Conservation (phyloP, 2,888 invertebrate genomes). For the Nemapogon koenigi region DNA sequence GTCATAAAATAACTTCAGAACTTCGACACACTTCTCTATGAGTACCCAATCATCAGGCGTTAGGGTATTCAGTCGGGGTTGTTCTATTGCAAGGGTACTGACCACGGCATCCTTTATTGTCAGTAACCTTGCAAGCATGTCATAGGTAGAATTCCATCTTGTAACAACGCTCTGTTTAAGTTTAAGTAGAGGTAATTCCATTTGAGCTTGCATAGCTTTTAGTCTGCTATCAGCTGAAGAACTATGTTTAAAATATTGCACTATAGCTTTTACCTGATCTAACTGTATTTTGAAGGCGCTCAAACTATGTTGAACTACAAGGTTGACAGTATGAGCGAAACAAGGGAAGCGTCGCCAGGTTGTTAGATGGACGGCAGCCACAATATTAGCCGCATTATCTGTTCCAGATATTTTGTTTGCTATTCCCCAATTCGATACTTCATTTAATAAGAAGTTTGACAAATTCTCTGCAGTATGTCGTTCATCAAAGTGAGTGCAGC, state of each 20-base stretch:
- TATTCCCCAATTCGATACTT: background rate
- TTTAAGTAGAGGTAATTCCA: slow-evolving; percentile 3
- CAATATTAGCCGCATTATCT: slow-evolving; percentile 19
- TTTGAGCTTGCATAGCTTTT: slow-evolving; percentile 3
- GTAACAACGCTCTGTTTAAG: slow-evolving; percentile 6
- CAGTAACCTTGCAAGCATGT: background rate
- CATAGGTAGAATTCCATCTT: background rate
- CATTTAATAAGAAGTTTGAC: slow-evolving; percentile 1
- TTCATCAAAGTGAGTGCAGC: slow-evolving; percentile 6
- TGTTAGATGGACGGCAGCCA: slow-evolving; percentile 16
- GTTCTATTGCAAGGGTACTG: slow-evolving; percentile 2
- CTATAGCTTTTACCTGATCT: slow-evolving; percentile 5
- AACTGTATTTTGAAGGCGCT: slow-evolving; percentile 1
- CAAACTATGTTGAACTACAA: slow-evolving; percentile 7
- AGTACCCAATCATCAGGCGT: slow-evolving; percentile 3
- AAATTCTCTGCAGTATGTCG: slow-evolving; percentile 10
- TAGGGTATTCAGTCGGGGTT: slow-evolving; percentile 4
- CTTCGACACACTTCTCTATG: slow-evolving; percentile 2
- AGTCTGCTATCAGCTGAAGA: slow-evolving; percentile 5
- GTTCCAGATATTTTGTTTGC: slow-evolving; percentile 3
- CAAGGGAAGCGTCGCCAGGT: slow-evolving; percentile 19
- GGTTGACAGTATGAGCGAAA: slow-evolving; percentile 19
- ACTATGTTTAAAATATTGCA: slow-evolving; percentile 10
- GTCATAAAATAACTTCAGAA: slow-evolving; percentile 6
- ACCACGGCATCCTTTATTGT: slow-evolving; percentile 1